Evolutionary conservation across 2,888 invertebrate genomes (phyloP), one percentile per base, ranked within the genome.

Genomic region (Drosophila monieri): DNA sequence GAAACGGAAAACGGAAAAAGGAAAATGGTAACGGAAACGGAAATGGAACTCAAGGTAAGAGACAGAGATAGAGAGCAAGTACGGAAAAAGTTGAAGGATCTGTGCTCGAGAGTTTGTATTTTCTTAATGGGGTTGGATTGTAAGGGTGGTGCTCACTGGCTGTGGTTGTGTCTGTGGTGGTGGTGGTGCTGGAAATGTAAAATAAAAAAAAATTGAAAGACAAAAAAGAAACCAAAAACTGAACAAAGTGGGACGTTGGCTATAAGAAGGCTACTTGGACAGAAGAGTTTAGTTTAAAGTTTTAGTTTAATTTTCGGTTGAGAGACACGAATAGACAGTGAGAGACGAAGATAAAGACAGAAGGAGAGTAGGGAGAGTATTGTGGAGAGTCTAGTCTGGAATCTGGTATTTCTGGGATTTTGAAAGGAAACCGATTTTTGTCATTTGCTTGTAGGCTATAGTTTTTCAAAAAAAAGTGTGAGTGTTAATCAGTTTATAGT

Each of bases 361-460:
- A 59, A 47, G 59, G 39, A 62, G 56, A 70, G 56, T 66, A 58
- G 70, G 70, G 67, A 61, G 67, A 74, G 39, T 47, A 53, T 54
- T 54, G 68, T 61, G 62, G 53, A 41, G 66, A 41, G 41, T 47
- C 49, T 43, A 47, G 52, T 60, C 53, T 65, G 35, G 53, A 54
- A 35, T 71, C 72, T 76, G 76, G 78, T 74, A 75, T 86, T 78
- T 72, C 35, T n/a, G 76, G 69, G 56, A 65, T 76, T 52, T 49
- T 59, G 39, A 80, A 68, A 89, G 88, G 88, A 88, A 88, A 87
- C 76, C 88, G 88, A 88, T 88, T 88, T 88, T 88, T 88, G 88
- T 85, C 80, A 79, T 78, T 68, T 56, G 61, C 55, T 62, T 58
- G 15, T 57, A 15, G 5, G 18, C 39, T 43, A 9, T 30, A 39